These are phyloP conservation scores for Aradus depressus DNA, from an alignment of 2,888 invertebrate genomes.

Conservation along the genomic window DNA sequence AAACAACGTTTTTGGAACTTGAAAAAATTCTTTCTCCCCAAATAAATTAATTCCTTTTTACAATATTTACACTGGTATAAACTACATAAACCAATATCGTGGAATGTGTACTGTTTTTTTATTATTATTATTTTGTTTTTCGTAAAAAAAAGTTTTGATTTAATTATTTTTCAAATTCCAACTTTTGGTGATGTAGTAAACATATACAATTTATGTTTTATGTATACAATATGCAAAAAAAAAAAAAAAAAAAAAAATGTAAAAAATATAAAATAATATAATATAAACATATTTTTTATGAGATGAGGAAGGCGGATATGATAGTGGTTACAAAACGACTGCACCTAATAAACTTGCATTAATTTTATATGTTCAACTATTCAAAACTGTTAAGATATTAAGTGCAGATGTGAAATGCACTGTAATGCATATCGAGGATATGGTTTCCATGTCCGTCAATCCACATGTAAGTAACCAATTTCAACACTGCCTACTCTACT, in stretches of 20 bases:
- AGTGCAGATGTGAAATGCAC: constrained; percentile 13
- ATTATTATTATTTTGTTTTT: too few species aligned
- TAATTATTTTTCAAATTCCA: constrained; percentile 17
- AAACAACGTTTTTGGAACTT: constrained; percentile 11
- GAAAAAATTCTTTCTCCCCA: constrained; percentile 11
- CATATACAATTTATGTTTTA: constrained; percentile 19
- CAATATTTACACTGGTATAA: constrained; percentile 13
- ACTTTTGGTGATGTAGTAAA: constrained; percentile 19
- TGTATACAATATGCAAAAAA: constrained; percentile 17
- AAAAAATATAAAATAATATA: constrained; percentile 11
- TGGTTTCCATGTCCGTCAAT: too few species aligned
- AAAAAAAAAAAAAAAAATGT: constrained; percentile 16
- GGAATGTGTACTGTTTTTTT: constrained; percentile 11
- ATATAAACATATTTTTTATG: constrained; percentile 15
- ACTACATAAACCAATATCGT: constrained; percentile 9
- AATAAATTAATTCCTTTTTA: constrained; percentile 19
- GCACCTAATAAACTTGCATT: constrained; percentile 12
- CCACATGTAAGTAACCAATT: constrained; percentile 23
- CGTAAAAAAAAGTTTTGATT: constrained; percentile 16
- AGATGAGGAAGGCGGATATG: constrained; percentile 24
- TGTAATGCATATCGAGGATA: too few species aligned
- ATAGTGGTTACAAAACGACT: constrained; percentile 23
- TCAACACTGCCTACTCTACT: constrained; percentile 24
- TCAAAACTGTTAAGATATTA: constrained; percentile 6
- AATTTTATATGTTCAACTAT: constrained; percentile 6